Percentiles rank a stretch among this genome's conserved stretches.
Evolutionary conservation across 2,797 vertebrate genomes (phyloP).

Genomic region (Schizothorax lantsangensis): DNA sequence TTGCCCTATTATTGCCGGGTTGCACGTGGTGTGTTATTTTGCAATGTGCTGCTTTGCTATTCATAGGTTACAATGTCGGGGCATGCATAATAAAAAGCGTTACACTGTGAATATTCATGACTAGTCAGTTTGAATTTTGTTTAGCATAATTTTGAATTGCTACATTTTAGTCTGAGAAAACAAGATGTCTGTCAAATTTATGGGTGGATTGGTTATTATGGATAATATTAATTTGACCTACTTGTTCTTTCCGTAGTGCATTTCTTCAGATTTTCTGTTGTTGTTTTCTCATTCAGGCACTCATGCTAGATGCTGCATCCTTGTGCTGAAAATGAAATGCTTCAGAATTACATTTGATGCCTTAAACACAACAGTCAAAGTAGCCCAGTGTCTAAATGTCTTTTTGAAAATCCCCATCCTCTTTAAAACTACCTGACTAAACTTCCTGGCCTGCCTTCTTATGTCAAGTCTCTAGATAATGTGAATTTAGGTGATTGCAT

Average conservation of each 20-base stretch:
- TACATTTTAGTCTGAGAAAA: slow-evolving; percentile 36
- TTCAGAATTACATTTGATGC: slow-evolving; percentile 11
- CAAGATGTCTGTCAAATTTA: slow-evolving; percentile 38
- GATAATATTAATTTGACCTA: slow-evolving; percentile 38
- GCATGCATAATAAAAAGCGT: slow-evolving; percentile 39
- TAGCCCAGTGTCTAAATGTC: background rate
- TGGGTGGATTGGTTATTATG: slow-evolving; percentile 17
- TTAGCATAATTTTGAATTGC: slow-evolving; percentile 42
- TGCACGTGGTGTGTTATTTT: slow-evolving; percentile 31
- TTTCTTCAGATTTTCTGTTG: background rate
- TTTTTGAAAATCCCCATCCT: background rate
- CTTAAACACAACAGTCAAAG: background rate
- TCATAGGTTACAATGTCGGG: slow-evolving; percentile 29
- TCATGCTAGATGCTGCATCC: background rate
- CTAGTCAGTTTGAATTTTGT: slow-evolving; percentile 38
- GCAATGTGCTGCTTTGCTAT: slow-evolving; percentile 26
- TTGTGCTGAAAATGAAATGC: background rate
- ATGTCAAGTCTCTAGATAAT: slow-evolving; percentile 42
- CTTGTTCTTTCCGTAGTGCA: background rate
- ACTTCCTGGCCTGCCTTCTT: slow-evolving; percentile 16
- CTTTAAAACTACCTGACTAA: slow-evolving; percentile 1
- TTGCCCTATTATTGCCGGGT: slow-evolving; percentile 64
- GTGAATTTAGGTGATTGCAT: slow-evolving; percentile 47
- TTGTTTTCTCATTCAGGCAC: background rate
- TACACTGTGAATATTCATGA: slow-evolving; percentile 45